Conservation (phyloP, 2,797 vertebrate species). For the Crax fasciolata region DNA sequence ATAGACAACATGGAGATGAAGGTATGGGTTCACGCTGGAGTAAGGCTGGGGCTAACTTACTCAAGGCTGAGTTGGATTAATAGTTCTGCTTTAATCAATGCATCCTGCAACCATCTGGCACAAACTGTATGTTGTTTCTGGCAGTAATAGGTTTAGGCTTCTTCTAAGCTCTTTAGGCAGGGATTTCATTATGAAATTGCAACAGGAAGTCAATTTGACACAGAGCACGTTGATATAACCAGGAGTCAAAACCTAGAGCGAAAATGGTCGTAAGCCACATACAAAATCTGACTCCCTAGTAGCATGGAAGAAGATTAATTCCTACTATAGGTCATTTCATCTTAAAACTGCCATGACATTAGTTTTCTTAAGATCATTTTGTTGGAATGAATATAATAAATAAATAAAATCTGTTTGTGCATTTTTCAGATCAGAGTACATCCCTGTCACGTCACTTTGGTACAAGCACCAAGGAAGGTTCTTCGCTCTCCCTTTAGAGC, state of each 20-base stretch:
- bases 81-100: conserved; percentile 1
- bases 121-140: background rate
- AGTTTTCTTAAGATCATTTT: background rate
- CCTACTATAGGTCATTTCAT: background rate
- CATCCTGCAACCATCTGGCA: conserved; percentile 4
- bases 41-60: background rate
- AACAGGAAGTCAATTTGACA: conserved; percentile 1
- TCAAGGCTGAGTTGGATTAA: background rate
- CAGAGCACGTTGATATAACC: background rate
- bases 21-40: background rate
- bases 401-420: background rate
- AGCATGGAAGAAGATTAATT: background rate
- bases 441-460: background rate
- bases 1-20: background rate
- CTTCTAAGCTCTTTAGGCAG: conserved; percentile 29
- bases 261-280: background rate
- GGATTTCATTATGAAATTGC: conserved; percentile 42
- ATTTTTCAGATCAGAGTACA: background rate
- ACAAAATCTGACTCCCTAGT: background rate
- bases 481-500: background rate
- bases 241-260: conserved; percentile 24
- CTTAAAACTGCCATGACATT: background rate
- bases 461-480: background rate
- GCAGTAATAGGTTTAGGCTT: background rate
- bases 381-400: background rate